Evolutionary conservation across 2,113 vertebrate genomes (phyloP).

Genomic region (Xerus inauris): DNA sequence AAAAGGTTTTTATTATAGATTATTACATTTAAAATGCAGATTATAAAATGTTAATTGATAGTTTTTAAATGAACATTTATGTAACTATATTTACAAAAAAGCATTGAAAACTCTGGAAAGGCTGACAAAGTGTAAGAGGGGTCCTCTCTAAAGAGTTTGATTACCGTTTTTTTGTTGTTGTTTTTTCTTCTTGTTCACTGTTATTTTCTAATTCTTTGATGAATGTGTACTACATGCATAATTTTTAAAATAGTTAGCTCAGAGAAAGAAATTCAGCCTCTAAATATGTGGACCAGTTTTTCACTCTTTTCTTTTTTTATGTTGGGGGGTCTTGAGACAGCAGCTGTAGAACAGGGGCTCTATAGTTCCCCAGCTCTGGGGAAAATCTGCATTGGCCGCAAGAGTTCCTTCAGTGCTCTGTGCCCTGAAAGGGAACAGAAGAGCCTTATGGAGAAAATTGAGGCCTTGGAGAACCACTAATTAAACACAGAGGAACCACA

Average conservation of each 20-base stretch:
- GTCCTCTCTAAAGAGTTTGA: neutral
- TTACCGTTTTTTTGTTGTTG: neutral
- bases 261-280: slow-evolving; percentile 54
- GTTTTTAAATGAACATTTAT: neutral
- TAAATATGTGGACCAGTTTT: neutral
- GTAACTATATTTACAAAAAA: neutral
- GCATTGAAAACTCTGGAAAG: neutral
- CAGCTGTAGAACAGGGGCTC: neutral
- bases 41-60: slow-evolving; percentile 1
- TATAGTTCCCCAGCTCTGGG: neutral
- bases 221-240: neutral
- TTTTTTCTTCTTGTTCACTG: neutral
- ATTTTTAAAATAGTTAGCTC: slow-evolving; percentile 55
- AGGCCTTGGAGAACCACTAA: slow-evolving; percentile 39
- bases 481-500: slow-evolving; percentile 56
- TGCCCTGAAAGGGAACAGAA: slow-evolving; percentile 13
- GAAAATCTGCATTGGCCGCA: neutral
- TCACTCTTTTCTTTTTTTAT: neutral
- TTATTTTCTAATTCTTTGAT: slow-evolving; percentile 41
- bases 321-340: neutral
- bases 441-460: slow-evolving; percentile 32
- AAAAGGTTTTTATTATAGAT: neutral
- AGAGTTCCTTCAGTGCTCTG: neutral
- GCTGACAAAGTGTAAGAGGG: neutral
- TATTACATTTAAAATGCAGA: slow-evolving; percentile 40